Conservation (phyloP, 2,113 vertebrate species). For the Rhinoptilus africanus region DNA sequence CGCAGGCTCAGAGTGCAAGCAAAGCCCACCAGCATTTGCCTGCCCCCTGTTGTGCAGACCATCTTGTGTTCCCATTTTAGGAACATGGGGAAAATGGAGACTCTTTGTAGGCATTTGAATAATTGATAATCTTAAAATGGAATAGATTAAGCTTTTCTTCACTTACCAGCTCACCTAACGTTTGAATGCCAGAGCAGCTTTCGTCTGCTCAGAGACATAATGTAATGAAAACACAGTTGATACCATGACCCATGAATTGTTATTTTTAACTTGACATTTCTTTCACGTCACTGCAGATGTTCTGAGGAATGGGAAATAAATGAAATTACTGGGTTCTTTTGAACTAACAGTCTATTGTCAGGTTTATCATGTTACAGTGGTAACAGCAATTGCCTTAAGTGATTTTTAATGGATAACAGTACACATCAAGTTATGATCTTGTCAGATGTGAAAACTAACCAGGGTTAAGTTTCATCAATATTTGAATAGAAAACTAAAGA, state of each 20-base stretch:
- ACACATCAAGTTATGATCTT: constrained; percentile 38
- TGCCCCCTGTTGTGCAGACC: not conserved
- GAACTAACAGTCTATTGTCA: constrained; percentile 48
- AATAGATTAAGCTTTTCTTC: constrained; percentile 5
- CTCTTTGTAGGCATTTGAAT: not conserved
- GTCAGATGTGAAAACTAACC: constrained; percentile 27
- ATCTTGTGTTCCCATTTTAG: not conserved
- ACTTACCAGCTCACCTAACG: not conserved
- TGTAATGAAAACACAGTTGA: constrained; percentile 23
- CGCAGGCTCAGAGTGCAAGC: not conserved
- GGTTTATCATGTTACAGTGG: constrained; percentile 42
- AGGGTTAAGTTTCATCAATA: not conserved
- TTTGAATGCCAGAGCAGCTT: not conserved
- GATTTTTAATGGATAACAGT: constrained; percentile 58
- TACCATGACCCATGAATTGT: constrained; percentile 23
- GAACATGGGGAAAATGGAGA: not conserved
- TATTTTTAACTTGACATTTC: constrained; percentile 68
- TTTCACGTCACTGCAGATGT: constrained; percentile 42
- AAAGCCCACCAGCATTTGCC: not conserved
- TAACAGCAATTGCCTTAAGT: constrained; percentile 39
- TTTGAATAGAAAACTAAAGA: not conserved
- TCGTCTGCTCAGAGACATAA: not conserved
- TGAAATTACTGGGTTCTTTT: constrained; percentile 42
- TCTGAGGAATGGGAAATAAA: constrained; percentile 46
- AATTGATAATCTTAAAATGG: constrained; percentile 15